Conservation (phyloP, 1,140 invertebrate species). For the Cydia pomonella region DNA sequence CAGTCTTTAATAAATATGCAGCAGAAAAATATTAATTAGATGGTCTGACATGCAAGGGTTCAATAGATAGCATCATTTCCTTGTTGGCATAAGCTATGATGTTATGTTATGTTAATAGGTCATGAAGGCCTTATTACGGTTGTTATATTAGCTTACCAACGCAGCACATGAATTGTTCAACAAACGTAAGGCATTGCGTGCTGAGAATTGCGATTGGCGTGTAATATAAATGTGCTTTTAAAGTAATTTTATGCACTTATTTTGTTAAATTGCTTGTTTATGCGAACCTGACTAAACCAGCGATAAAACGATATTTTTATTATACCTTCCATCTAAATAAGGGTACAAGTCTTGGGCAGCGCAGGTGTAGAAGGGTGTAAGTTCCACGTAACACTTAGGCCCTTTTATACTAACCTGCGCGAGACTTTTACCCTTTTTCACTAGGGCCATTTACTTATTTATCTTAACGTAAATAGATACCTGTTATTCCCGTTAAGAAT, state of each 20-base stretch:
- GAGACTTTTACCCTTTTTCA: too few species aligned
- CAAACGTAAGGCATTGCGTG: conserved; percentile 24
- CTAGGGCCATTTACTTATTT: too few species aligned
- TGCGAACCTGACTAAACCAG: not conserved
- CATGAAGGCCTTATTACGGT: conserved; percentile 15
- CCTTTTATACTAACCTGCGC: too few species aligned
- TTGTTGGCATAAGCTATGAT: conserved; percentile 7
- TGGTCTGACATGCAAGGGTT: not conserved
- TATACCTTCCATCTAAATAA: not conserved
- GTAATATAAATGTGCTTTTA: conserved; percentile 22
- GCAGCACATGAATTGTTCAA: conserved; percentile 21
- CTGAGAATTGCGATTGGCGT: conserved; percentile 12
- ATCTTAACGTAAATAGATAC: not conserved
- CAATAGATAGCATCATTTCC: not conserved
- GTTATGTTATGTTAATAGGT: conserved; percentile 13
- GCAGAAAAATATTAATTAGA: too few species aligned
- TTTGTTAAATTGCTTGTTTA: conserved; percentile 20
- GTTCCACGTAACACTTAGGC: too few species aligned
- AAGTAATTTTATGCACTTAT: conserved; percentile 31
- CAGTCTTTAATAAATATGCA: too few species aligned
- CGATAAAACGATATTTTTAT: not conserved
- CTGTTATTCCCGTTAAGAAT: not conserved
- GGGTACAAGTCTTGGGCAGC: too few species aligned
- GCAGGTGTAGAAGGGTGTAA: too few species aligned
- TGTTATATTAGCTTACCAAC: conserved; percentile 6